Conservation (phyloP, 2,797 vertebrate genomes). For the Odontamblyopus rebecca region DNA sequence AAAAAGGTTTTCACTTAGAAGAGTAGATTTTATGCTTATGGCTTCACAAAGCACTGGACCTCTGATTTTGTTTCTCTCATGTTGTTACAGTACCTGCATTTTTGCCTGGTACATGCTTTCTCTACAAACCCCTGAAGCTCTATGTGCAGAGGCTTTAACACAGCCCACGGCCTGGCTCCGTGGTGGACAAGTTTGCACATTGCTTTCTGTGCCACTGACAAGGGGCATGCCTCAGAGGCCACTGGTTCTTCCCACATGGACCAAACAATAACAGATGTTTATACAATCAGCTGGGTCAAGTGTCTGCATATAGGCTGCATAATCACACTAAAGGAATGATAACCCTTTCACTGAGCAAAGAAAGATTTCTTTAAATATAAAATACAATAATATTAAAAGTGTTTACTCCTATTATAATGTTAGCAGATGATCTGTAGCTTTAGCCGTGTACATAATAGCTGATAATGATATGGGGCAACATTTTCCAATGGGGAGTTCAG, state of each 20-base stretch:
- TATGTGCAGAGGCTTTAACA: slow-evolving; percentile 75
- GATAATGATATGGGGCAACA: slow-evolving; percentile 32
- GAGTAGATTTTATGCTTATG: neutral
- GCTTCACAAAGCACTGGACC: neutral
- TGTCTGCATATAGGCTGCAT: neutral
- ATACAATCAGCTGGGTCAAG: too few relatives aligned
- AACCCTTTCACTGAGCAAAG: neutral
- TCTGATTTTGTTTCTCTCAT: neutral
- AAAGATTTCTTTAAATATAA: neutral
- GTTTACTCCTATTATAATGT: neutral
- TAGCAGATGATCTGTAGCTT: slow-evolving; percentile 17
- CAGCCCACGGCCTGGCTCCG: slow-evolving; percentile 72
- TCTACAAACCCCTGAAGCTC: slow-evolving; percentile 80
- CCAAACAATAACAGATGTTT: neutral
- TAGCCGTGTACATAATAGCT: slow-evolving; percentile 21
- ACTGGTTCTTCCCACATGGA: slow-evolving; percentile 39
- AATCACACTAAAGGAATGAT: too few relatives aligned
- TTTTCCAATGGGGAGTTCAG: slow-evolving; percentile 24
- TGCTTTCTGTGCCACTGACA: slow-evolving; percentile 77
- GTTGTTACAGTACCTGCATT: slow-evolving; percentile 75
- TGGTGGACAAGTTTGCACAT: slow-evolving; percentile 81
- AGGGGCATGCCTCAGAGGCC: slow-evolving; percentile 59
- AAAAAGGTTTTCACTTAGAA: slow-evolving; percentile 14
- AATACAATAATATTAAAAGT: neutral
- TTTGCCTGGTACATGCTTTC: slow-evolving; percentile 72